phyloP scores from a whole-genome alignment of 2,113 vertebrate species.

The Poeciliopsis turrubarensis region DNA sequence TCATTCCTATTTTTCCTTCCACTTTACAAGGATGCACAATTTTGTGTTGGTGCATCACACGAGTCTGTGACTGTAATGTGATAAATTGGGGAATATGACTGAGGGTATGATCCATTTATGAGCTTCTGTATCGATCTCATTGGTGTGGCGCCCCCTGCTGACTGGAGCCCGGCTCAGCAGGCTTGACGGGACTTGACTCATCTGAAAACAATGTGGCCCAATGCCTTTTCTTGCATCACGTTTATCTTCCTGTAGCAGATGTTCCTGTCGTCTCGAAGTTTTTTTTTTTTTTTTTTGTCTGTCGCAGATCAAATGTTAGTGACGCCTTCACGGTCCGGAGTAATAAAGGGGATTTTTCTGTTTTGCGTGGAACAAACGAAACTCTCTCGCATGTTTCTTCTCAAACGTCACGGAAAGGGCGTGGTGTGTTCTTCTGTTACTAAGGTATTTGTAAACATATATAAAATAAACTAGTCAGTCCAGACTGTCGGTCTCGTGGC shows the following conservation, averaged over 20 bases:
- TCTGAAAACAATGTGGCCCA: background rate
- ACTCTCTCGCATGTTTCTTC: constrained; percentile 1
- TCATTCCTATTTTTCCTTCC: no score
- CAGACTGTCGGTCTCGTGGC: background rate
- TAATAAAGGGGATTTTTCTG: background rate
- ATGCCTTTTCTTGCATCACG: background rate
- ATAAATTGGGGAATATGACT: no score
- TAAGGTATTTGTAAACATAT: constrained; percentile 19
- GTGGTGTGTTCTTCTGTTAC: constrained; percentile 51
- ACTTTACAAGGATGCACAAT: no score
- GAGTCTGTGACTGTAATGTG: no score
- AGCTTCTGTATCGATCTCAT: background rate
- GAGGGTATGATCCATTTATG: no score
- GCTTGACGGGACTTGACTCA: constrained; percentile 20
- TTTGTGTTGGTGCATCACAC: no score
- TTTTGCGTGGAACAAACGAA: background rate
- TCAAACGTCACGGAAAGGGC: constrained; percentile 53
- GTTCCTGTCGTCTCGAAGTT: rapidly evolving
- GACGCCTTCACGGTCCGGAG: constrained; percentile 38
- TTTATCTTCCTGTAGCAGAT: background rate
- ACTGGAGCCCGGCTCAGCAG: background rate
- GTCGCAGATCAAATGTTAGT: background rate
- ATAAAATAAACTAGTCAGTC: background rate
- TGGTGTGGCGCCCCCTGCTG: constrained; percentile 55
- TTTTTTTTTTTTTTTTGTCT: no score